Evolutionary conservation across 2,113 vertebrate species (phyloP), one percentile per base, ranked within the genome.

Genomic region (Geothlypis trichas): DNA sequence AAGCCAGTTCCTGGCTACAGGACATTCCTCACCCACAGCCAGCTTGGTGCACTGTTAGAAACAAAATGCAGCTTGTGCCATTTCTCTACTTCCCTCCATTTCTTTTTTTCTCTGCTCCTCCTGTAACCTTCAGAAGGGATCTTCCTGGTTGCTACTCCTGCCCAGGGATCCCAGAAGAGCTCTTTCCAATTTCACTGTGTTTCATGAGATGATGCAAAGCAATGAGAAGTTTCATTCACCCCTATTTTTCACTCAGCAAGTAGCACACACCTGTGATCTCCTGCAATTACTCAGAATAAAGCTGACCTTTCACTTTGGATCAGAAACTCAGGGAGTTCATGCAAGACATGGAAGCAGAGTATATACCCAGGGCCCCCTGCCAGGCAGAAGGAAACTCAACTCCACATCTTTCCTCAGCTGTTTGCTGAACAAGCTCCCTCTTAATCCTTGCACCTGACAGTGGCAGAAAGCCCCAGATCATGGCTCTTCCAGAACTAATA

Each of bases 401-500:
- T 77, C 79, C 8, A 0, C 11, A 3, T 65, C 67, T 52, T 44
- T 78, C 79, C 79, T 83, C 83, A 76, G 79, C 63, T 47, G 44
- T 52, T 20, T 76, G 62, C 51, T 73, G 72, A 90, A 83, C 49
- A 69, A 80, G 24, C 27, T 61, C 71, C 46, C 52, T 51, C 67
- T 51, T 68, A 88, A 90, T 92, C 63, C 63, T 59, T 65, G 30
- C 54, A 92, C 79, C 79, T 68, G 58, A 72, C 41, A 65, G 75
- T 1, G 13, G 57, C 52, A 90, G 47, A 81, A 79, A 74, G 54
- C 63, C 79, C 16, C 68, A 74, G 15, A 61, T 20, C 80, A 37
- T 2, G 0, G 54, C 61, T 73, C 87, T 71, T 73, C 73, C 80
- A 84, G 28, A 81, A n/a, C 67, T 58, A 86, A 69, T 13, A n/a